Conservation (phyloP, 1,140 invertebrate genomes). For the Eupristina koningsbergeri region DNA sequence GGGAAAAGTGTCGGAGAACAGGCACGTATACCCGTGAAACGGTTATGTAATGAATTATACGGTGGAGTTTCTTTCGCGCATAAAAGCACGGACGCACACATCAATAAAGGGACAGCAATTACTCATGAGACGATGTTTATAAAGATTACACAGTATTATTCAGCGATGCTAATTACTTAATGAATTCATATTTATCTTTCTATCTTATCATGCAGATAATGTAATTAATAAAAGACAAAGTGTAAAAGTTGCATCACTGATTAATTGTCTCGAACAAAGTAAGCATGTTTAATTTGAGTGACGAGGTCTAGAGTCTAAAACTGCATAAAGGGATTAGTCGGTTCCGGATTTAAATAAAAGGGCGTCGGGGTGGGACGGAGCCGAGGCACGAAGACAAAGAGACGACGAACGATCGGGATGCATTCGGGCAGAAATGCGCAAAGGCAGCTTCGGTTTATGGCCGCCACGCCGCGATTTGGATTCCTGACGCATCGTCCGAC, state of each 20-base stretch:
- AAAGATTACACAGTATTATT: not conserved
- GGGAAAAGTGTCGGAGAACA: not conserved
- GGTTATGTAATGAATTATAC: not conserved
- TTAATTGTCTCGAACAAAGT: too few relatives aligned
- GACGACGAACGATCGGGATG: not conserved
- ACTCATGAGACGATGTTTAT: not conserved
- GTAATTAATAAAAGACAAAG: too few relatives aligned
- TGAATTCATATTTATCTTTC: not conserved
- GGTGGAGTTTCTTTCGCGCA: not conserved
- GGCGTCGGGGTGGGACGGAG: too few relatives aligned
- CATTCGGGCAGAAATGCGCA: not conserved
- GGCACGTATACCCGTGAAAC: not conserved
- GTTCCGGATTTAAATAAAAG: too few relatives aligned
- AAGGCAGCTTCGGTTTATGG: conserved; percentile 12
- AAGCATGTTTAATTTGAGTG: too few relatives aligned
- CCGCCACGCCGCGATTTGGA: conserved; percentile 59
- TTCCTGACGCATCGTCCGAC: conserved; percentile 61
- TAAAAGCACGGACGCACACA: not conserved
- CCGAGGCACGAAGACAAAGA: too few relatives aligned
- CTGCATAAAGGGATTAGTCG: too few relatives aligned
- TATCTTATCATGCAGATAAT: not conserved
- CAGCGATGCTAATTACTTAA: not conserved
- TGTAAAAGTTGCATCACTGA: too few relatives aligned
- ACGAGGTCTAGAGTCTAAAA: too few relatives aligned
- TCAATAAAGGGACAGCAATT: not conserved